Evolutionary conservation across 2,113 vertebrate genomes (phyloP).

Genomic region (Aviceda subcristata): DNA sequence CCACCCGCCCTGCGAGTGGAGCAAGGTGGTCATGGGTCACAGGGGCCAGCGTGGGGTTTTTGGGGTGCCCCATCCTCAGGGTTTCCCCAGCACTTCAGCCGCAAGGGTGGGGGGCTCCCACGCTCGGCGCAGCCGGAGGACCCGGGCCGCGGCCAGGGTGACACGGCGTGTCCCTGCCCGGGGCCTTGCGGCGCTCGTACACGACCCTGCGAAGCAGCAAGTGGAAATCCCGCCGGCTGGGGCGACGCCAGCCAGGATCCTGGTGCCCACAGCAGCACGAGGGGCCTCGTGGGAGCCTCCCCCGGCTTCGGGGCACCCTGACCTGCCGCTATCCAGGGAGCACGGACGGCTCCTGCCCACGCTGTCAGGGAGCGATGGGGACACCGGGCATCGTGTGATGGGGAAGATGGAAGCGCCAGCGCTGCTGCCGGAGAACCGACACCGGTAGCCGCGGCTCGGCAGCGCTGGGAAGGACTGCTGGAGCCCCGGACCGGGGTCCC

Average conservation of each 20-base stretch:
- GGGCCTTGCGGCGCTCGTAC: neutral
- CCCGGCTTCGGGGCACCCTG: rapidly evolving
- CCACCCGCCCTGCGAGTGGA: rapidly evolving
- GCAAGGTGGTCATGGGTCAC: rapidly evolving
- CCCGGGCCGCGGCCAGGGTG: neutral
- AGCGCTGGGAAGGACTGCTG: neutral
- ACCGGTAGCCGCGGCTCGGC: neutral
- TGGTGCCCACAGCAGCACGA: rapidly evolving
- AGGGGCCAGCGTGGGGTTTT: rapidly evolving
- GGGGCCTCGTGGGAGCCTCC: neutral
- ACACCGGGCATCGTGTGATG: rapidly evolving
- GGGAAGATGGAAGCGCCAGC: neutral
- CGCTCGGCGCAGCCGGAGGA: rapidly evolving
- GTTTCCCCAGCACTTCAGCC: neutral
- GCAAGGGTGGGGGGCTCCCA: rapidly evolving
- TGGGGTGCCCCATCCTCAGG: neutral
- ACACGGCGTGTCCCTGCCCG: rapidly evolving
- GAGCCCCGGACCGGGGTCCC: neutral
- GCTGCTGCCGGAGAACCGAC: rapidly evolving
- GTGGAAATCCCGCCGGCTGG: rapidly evolving
- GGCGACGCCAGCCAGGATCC: rapidly evolving
- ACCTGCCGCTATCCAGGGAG: rapidly evolving
- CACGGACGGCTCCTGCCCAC: rapidly evolving
- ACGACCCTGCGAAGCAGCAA: rapidly evolving
- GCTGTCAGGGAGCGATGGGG: neutral